Conservation (phyloP, 2,797 vertebrate genomes). For the Pristis pectinata region DNA sequence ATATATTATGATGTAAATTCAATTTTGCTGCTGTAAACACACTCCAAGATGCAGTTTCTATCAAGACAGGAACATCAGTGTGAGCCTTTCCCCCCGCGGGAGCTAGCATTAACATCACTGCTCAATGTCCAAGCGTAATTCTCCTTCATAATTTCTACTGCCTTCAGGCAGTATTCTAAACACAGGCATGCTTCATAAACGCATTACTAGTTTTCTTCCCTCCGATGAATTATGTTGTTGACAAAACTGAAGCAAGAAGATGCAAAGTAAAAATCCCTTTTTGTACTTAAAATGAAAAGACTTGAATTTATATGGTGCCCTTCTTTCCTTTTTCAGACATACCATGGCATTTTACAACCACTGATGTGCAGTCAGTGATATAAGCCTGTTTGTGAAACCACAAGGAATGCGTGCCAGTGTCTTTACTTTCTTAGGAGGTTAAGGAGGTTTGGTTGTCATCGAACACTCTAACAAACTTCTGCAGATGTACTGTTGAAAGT, state of each 20-base stretch:
- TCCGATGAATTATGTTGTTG: not conserved
- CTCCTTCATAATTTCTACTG: not conserved
- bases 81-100: not conserved
- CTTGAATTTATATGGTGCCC: too few relatives aligned
- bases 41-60: not conserved
- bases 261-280: not conserved
- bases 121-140: not conserved
- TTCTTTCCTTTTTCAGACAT: too few relatives aligned
- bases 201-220: not conserved
- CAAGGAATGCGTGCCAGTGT: too few relatives aligned
- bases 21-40: conserved; percentile 26
- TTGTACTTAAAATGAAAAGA: too few relatives aligned
- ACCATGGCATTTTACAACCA: too few relatives aligned
- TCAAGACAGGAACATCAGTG: not conserved
- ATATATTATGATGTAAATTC: conserved; percentile 33
- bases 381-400: too few relatives aligned
- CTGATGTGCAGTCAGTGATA: too few relatives aligned
- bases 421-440: too few relatives aligned
- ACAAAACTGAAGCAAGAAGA: not conserved
- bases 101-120: not conserved
- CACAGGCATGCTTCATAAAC: not conserved
- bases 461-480: too few relatives aligned
- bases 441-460: too few relatives aligned
- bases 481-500: too few relatives aligned
- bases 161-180: conserved; percentile 21